Base-by-base conservation (phyloP, 2,888 invertebrate genomes). In the Sialis fuliginosa region DNA sequence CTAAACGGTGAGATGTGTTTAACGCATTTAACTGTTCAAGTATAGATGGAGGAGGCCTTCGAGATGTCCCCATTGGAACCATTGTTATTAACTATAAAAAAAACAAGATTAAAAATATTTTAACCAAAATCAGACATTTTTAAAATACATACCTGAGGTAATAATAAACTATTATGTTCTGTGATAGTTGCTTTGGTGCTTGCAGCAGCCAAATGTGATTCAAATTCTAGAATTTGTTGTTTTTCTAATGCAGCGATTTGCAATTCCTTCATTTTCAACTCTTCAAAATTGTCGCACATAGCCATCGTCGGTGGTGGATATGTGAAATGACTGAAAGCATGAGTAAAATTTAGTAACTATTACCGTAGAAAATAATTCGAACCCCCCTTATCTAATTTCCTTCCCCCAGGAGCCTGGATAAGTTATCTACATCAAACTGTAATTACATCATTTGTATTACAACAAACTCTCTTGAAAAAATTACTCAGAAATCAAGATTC, bases 201-300 rank as follows among this genome's bases (percentile, higher is more conserved):
- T 22, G 92, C 92, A 10, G 85, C 82, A 0, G 95, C 95, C 42
- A 96, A 69, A 67, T 95, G 88, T 0, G 82, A 77, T 68, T 96
- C 96, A 63, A 93, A 88, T 66, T 92, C 83, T 1, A 90, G 62
- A 52, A 89, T 88, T 54, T 77, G 75, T 56, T 84, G 82, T 50
- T 80, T 80, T 62, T 89, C 89, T 30, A 82, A 57, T 4, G 77
- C 71, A 33, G 75, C 67, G 9, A 81, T 70, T 66, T 87, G 80
- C 35, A 79, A 59, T 59, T 83, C 83, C 53, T 79, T 77, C 3
- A 71, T 67, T 48, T 70, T 68, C 44, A 77, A 70, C 52, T 78
- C 75, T 39, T 76, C 73, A 44, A 70, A 71, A 39, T 72, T 66
- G 51, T 75, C 74, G 1, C 72, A 68, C 8, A 68, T 59, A 1